Conservation (phyloP, 1,140 invertebrate species). For the Euschistus heros region DNA sequence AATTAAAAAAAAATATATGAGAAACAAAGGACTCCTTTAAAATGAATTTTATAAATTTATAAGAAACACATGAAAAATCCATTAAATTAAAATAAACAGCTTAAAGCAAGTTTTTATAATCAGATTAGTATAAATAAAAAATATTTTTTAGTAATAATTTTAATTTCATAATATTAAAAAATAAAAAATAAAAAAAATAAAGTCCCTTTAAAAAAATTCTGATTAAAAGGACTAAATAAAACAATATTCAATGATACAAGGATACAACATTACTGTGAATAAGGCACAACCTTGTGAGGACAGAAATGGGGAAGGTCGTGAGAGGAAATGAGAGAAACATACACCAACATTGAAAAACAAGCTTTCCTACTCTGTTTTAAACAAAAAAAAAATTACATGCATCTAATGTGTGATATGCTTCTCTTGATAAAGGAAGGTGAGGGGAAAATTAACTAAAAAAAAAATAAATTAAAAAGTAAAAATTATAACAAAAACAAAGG, state of each 20-base stretch:
- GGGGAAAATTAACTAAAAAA: background rate
- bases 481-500: background rate
- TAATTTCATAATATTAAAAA: background rate
- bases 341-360: background rate
- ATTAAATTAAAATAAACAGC: too few species aligned
- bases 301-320: background rate
- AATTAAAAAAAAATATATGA: too few species aligned
- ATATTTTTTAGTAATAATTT: background rate
- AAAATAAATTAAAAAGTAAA: constrained; percentile 6
- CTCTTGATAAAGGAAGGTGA: background rate
- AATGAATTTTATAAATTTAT: too few species aligned
- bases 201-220: background rate
- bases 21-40: too few species aligned
- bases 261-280: constrained; percentile 16
- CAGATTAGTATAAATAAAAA: background rate
- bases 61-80: too few species aligned
- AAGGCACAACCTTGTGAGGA: constrained; percentile 7
- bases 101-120: too few species aligned
- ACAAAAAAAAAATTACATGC: constrained; percentile 1
- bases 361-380: background rate
- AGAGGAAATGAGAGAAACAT: constrained; percentile 9
- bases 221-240: background rate
- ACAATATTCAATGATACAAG: background rate
- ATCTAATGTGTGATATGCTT: constrained; percentile 8
- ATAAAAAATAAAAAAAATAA: background rate